These are phyloP conservation scores for Siderastrea radians DNA, from an alignment of 92 coral and sea anemone genomes.

Conservation along the genomic window DNA sequence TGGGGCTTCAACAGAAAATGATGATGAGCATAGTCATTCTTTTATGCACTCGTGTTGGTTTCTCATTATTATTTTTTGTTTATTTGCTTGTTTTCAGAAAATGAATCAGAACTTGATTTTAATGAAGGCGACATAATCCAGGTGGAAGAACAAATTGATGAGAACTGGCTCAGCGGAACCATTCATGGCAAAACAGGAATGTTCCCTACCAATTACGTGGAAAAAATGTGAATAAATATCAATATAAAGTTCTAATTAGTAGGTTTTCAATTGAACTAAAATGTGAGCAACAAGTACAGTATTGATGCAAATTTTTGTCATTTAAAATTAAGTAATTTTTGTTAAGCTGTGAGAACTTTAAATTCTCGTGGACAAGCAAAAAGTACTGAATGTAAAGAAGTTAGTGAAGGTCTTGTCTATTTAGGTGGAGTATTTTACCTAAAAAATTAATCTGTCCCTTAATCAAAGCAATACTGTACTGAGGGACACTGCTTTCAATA, in stretches of 20 bases:
- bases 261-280: conserved; percentile 18
- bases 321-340: neutral
- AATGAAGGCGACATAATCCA: conserved; percentile 89
- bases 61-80: neutral
- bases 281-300: neutral
- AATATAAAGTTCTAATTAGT: neutral
- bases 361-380: neutral
- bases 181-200: conserved; percentile 83
- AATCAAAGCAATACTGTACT: too few species aligned
- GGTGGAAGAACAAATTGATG: conserved; percentile 87
- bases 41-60: neutral
- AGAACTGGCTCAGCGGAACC: conserved; percentile 95
- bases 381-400: neutral
- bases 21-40: too few species aligned
- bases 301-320: neutral
- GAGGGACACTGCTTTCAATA: too few species aligned
- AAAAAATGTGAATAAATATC: conserved; percentile 49
- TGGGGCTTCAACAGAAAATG: too few species aligned
- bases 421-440: too few species aligned
- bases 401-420: neutral
- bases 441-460: too few species aligned
- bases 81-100: conserved; percentile 58
- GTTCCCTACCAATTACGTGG: conserved; percentile 95
- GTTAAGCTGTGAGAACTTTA: neutral
- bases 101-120: conserved; percentile 95